phyloP scores from a whole-genome alignment of 1,140 invertebrate genomes.

The Brevipalpus yothersi region DNA sequence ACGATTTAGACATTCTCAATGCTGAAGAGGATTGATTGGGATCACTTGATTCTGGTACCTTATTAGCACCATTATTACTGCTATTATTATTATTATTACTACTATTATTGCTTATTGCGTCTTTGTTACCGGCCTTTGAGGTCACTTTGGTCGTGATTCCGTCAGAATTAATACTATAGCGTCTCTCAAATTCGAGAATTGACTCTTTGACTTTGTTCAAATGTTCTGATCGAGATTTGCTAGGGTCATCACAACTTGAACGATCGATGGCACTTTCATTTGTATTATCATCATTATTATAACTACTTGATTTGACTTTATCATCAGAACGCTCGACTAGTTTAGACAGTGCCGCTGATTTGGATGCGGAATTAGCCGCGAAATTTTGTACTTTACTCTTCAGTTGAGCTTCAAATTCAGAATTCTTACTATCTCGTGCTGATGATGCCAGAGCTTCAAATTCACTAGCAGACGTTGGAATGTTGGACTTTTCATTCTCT shows the following conservation, averaged over 20 bases:
- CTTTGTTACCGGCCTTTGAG: not conserved
- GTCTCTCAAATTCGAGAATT: conserved; percentile 8
- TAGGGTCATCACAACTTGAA: not conserved
- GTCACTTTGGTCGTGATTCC: not conserved
- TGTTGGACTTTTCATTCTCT: not conserved
- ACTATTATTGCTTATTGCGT: not conserved
- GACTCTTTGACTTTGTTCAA: conserved; percentile 7
- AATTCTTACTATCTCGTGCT: not conserved
- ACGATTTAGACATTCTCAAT: conserved; percentile 8
- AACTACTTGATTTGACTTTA: too few species aligned
- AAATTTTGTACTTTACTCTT: not conserved
- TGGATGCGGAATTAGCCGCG: too few species aligned
- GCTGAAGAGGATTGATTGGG: not conserved
- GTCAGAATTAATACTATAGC: not conserved
- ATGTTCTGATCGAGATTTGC: not conserved
- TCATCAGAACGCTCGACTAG: too few species aligned
- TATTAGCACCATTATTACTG: not conserved
- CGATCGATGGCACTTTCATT: too few species aligned
- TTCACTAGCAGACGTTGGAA: not conserved
- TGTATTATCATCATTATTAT: too few species aligned
- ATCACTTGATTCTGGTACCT: not conserved
- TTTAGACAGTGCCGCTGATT: too few species aligned
- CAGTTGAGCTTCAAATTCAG: not conserved
- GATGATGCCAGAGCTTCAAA: not conserved
- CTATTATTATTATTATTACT: conserved; percentile 1